Conservation (phyloP, 2,888 invertebrate genomes). For the Synanthedon tipuliformis region DNA sequence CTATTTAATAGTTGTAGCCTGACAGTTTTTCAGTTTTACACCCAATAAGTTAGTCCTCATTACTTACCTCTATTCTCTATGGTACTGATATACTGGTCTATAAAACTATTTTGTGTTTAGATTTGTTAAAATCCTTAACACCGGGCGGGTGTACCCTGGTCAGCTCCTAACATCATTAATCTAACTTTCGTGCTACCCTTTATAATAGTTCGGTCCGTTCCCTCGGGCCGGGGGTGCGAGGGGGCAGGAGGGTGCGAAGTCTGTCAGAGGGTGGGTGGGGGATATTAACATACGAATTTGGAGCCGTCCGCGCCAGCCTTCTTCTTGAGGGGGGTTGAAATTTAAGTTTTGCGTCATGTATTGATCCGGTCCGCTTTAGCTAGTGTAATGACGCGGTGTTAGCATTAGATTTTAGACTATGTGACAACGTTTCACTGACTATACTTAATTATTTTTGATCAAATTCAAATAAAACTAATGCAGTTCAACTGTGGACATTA, state of each 20-base stretch:
- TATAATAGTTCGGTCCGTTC: conserved; percentile 68
- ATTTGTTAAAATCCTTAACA: too few species aligned
- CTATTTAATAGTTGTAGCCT: too few species aligned
- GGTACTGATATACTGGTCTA: too few species aligned
- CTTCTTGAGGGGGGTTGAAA: conserved; percentile 58
- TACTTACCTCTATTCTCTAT: too few species aligned
- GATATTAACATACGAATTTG: conserved; percentile 69
- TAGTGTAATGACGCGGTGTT: conserved; percentile 16
- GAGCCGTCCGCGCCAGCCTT: conserved; percentile 54
- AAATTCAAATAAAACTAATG: too few species aligned
- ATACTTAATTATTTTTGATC: too few species aligned
- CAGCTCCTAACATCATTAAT: conserved; percentile 72
- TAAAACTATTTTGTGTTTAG: too few species aligned
- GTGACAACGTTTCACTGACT: too few species aligned
- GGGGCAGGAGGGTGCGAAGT: conserved; percentile 19
- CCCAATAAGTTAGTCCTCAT: too few species aligned
- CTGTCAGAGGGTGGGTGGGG: conserved; percentile 17
- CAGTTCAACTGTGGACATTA: too few species aligned
- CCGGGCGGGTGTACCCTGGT: conserved; percentile 37
- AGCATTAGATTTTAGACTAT: not conserved
- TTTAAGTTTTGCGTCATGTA: conserved; percentile 65
- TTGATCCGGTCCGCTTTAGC: conserved; percentile 52
- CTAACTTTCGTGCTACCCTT: conserved; percentile 71
- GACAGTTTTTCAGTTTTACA: too few species aligned
- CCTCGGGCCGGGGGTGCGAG: conserved; percentile 26